Percentiles rank a stretch among this genome's conserved stretches.
These are phyloP conservation scores for Mechanitis mazaeus DNA, from an alignment of 2,888 invertebrate genomes.

Conservation along the genomic window DNA sequence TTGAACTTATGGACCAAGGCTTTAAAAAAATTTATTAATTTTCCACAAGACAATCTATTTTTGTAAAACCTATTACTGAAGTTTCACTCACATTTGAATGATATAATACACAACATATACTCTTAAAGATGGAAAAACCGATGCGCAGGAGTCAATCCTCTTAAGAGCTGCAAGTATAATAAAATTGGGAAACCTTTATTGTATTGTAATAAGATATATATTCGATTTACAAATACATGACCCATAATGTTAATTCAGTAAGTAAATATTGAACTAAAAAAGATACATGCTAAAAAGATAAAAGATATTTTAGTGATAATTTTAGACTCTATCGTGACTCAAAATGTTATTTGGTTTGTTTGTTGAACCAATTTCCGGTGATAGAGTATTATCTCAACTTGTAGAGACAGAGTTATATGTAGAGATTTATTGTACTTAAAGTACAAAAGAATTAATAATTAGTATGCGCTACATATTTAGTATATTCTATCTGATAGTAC, in stretches of 20 bases:
- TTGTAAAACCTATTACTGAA: no score
- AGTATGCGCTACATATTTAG: no score
- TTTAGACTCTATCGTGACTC: not conserved
- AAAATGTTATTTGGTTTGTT: slow-evolving; percentile 14
- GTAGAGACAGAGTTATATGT: no score
- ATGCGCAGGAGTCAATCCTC: slow-evolving; percentile 11
- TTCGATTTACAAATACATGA: slow-evolving; percentile 2
- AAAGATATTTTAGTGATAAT: slow-evolving; percentile 52
- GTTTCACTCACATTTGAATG: no score
- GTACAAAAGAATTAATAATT: no score
- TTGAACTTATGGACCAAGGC: no score
- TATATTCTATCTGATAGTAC: no score
- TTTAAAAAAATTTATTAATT: no score
- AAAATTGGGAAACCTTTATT: not conserved
- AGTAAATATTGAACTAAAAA: slow-evolving; percentile 34
- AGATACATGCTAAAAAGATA: slow-evolving; percentile 56
- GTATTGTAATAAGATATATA: slow-evolving; percentile 12
- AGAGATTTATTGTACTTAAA: no score
- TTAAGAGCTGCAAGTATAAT: not conserved
- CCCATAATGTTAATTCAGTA: slow-evolving; percentile 9
- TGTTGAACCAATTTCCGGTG: slow-evolving; percentile 1
- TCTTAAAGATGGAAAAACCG: slow-evolving; percentile 14
- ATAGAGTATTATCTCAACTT: not conserved
- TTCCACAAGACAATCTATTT: no score
- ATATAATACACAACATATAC: slow-evolving; percentile 6